These are phyloP conservation scores for Uloborus plumipes DNA, from an alignment of 2,888 invertebrate species.

Conservation along the genomic window DNA sequence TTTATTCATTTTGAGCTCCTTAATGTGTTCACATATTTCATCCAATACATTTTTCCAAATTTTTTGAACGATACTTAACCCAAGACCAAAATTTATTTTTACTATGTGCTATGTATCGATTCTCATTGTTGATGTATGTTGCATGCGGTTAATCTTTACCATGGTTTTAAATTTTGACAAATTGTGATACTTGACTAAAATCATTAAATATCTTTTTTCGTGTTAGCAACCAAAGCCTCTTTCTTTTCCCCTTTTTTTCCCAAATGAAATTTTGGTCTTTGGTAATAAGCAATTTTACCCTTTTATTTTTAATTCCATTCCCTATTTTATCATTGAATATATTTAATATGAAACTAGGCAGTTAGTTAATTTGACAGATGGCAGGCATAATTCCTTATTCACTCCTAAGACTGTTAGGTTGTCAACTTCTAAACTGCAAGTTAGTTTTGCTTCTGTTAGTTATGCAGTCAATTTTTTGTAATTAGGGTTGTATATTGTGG, in stretches of 20 bases:
- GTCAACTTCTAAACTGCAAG: background rate
- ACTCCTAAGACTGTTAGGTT: no score
- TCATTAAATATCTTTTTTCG: background rate
- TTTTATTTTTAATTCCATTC: no score
- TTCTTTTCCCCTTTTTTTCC: background rate
- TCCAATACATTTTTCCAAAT: no score
- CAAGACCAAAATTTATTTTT: slow-evolving; percentile 28
- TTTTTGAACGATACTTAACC: background rate
- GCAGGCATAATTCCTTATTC: no score
- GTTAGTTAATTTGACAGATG: no score
- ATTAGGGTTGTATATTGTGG: slow-evolving; percentile 1
- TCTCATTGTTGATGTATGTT: slow-evolving; percentile 41
- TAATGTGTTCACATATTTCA: no score
- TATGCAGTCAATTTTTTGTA: slow-evolving; percentile 15
- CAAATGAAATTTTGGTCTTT: slow-evolving; percentile 17
- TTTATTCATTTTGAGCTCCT: no score
- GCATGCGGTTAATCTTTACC: slow-evolving; percentile 29
- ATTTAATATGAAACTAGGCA: no score
- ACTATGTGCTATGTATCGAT: slow-evolving; percentile 17
- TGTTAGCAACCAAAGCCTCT: background rate
- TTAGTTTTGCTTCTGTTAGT: slow-evolving; percentile 11
- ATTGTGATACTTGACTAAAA: background rate
- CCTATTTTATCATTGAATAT: no score
- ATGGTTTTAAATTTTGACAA: background rate
- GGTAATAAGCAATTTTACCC: background rate